A percentile compares a stretch with the other conserved stretches of the same genome.
Evolutionary conservation across 2,888 invertebrate species (phyloP).

Genomic region (Thecophora atra): DNA sequence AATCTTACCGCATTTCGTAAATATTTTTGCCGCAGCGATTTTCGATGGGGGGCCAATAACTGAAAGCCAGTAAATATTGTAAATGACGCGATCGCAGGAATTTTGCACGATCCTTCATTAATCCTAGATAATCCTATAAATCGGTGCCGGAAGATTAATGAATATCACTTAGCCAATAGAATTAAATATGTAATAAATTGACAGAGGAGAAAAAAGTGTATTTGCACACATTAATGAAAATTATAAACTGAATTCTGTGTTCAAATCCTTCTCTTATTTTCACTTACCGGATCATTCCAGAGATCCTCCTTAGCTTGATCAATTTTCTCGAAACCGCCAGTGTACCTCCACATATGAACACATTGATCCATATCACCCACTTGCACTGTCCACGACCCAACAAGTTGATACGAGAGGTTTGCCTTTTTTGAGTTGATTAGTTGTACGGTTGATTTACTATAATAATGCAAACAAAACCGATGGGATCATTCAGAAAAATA

Average conservation of each 20-base stretch:
- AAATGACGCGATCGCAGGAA: conserved; percentile 86
- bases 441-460: conserved; percentile 80
- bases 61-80: conserved; percentile 94
- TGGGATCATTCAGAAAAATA: conserved; percentile 11
- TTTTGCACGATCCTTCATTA: conserved; percentile 81
- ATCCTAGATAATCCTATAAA: conserved; percentile 74
- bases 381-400: conserved; percentile 93
- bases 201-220: too few relatives aligned
- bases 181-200: background rate
- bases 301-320: conserved; percentile 80
- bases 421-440: conserved; percentile 78
- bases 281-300: conserved; percentile 73
- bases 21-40: conserved; percentile 80
- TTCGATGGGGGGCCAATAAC: conserved; percentile 92
- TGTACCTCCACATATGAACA: conserved; percentile 94
- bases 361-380: conserved; percentile 96
- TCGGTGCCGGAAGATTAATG: background rate
- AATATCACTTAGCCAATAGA: background rate
- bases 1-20: conserved; percentile 78
- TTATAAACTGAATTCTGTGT: background rate
- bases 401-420: conserved; percentile 83
- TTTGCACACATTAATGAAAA: too few relatives aligned
- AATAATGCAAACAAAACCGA: conserved; percentile 32
- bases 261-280: background rate
- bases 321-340: conserved; percentile 89